Percentiles rank a stretch among this genome's conserved stretches.
These are phyloP conservation scores for Squalus acanthias DNA, from an alignment of 2,797 vertebrate genomes.

Conservation along the genomic window DNA sequence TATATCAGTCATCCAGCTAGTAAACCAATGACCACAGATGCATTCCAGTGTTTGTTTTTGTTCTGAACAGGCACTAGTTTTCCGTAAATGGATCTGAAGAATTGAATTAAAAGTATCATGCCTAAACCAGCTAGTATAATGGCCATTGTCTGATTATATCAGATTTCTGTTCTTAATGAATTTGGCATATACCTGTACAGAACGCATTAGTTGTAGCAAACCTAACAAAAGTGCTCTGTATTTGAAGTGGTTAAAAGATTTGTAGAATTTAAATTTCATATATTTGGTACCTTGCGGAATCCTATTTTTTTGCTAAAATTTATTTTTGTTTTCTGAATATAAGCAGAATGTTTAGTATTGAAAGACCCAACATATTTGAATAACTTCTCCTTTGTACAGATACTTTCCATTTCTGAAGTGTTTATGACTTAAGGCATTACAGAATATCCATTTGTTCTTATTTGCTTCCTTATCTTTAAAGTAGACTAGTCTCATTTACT, in stretches of 20 bases:
- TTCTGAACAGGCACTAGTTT: neutral
- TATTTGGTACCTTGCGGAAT: neutral
- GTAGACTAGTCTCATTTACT: neutral
- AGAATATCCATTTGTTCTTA: too few species aligned
- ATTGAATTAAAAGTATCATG: neutral
- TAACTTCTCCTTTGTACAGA: neutral
- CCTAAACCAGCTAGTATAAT: neutral
- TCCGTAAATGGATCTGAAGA: neutral
- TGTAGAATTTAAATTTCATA: neutral
- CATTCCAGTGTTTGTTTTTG: neutral
- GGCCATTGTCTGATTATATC: neutral
- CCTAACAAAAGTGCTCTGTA: neutral
- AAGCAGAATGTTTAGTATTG: neutral
- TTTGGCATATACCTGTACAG: neutral
- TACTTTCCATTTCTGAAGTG: neutral
- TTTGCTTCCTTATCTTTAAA: neutral
- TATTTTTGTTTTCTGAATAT: neutral
- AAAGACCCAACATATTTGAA: neutral
- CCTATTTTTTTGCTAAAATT: neutral
- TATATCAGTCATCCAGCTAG: neutral
- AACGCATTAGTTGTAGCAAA: neutral
- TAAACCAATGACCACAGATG: neutral
- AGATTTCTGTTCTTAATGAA: neutral
- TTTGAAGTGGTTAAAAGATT: neutral
- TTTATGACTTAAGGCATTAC: neutral